Evolutionary conservation across 2,113 vertebrate species (phyloP).

Genomic region (Crotalus horridus): DNA sequence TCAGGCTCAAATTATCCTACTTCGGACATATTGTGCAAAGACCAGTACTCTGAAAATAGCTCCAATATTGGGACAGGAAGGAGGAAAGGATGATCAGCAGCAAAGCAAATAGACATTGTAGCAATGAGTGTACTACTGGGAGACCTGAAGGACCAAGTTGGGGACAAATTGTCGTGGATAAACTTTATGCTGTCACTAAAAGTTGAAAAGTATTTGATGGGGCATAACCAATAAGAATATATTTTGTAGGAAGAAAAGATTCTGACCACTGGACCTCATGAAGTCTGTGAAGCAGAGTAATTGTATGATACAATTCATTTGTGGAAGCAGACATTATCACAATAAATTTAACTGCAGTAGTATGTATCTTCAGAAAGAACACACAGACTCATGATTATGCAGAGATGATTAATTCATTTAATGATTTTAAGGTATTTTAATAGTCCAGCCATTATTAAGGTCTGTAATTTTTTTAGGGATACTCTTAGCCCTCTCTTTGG

Average conservation of each 20-base stretch:
- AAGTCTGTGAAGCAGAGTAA: not conserved
- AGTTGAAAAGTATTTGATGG: not conserved
- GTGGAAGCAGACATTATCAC: not conserved
- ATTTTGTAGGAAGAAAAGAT: not conserved
- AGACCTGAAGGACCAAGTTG: not conserved
- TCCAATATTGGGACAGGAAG: not conserved
- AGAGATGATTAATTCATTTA: not conserved
- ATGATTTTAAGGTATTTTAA: not conserved
- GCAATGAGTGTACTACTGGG: not conserved
- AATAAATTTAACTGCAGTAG: not conserved
- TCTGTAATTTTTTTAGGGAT: not conserved
- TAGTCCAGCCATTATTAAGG: not conserved
- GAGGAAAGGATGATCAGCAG: not conserved
- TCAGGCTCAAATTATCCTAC: not conserved
- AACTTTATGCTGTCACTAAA: not conserved
- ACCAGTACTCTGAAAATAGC: not conserved
- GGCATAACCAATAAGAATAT: not conserved
- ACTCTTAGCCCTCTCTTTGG: not conserved
- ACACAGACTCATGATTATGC: not conserved
- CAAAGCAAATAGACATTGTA: not conserved
- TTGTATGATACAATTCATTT: not conserved
- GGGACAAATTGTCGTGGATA: not conserved
- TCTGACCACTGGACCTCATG: not conserved
- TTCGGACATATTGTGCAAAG: not conserved
- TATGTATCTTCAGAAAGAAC: not conserved